Evolutionary conservation across 64 coral and sea anemone species (phyloP).

Genomic region (Montipora efflorescens): DNA sequence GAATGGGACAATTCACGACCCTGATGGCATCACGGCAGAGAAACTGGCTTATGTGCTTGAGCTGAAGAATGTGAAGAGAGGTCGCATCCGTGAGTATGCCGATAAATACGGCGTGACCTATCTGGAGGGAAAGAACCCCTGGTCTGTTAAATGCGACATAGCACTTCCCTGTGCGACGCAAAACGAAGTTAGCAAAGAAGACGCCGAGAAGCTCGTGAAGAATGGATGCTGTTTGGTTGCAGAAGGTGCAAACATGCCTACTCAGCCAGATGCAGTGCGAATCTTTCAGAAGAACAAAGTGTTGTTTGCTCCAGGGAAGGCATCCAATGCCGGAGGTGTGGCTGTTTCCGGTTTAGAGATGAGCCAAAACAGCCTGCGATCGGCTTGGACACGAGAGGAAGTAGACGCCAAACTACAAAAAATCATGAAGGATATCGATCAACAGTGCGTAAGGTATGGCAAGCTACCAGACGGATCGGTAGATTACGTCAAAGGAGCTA

Average conservation of each 20-base stretch:
- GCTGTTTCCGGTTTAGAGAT: slow-evolving; percentile 93
- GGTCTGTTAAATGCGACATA: slow-evolving; percentile 87
- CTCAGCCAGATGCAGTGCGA: slow-evolving; percentile 79
- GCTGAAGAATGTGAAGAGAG: slow-evolving; percentile 85
- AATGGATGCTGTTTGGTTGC: slow-evolving; percentile 75
- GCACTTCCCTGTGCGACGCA: slow-evolving; percentile 90
- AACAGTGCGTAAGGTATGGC: slow-evolving; percentile 78
- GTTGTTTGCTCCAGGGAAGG: slow-evolving; percentile 86
- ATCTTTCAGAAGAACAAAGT: slow-evolving; percentile 81
- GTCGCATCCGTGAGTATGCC: slow-evolving; percentile 89
- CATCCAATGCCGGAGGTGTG: slow-evolving; percentile 90
- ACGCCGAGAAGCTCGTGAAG: slow-evolving; percentile 85
- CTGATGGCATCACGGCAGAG: slow-evolving; percentile 75
- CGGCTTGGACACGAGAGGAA: slow-evolving; percentile 82
- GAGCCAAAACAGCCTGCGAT: slow-evolving; percentile 91
- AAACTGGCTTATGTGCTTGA: slow-evolving; percentile 86
- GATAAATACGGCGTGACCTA: slow-evolving; percentile 79
- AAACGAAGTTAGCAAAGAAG: slow-evolving; percentile 81
- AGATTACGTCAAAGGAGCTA: slow-evolving; percentile 91
- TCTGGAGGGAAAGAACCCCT: slow-evolving; percentile 84
- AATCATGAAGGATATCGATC: slow-evolving; percentile 79
- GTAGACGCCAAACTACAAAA: slow-evolving; percentile 79
- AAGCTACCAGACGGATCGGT: slow-evolving; percentile 59
- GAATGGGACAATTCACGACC: slow-evolving; percentile 81
- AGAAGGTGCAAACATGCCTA: slow-evolving; percentile 93